Evolutionary conservation across 2,113 vertebrate genomes (phyloP), one percentile per base, ranked within the genome.

Genomic region (Pelmatolapia mariae): DNA sequence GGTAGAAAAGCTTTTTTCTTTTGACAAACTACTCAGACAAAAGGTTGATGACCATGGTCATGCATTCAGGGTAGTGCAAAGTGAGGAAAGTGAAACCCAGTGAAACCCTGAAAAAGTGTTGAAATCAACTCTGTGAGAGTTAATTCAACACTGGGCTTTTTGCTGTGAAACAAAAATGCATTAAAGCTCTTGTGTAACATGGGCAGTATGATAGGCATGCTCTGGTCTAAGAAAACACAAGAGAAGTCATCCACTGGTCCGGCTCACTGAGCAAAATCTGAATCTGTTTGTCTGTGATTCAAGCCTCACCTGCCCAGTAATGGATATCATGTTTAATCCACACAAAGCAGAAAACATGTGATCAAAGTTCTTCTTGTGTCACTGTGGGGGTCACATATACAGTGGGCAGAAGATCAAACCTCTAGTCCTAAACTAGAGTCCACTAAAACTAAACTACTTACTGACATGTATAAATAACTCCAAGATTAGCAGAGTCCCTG

Each of bases 261-360:
- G n/a, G 4, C 18, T 52, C 19, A 52, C 47, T 19, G 18, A 52
- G 47, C 16, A 50, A 52, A 50, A 50, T 50, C 47, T 8, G 47
- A 71, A 13, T 38, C 36, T 16, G 66, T 16, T 15, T 1, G 31
- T 0, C 31, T 63, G 13, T 68, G 63, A 68, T 43, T 40, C 36
- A 43, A 22, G n/a, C 12, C 0, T 68, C 5, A 0, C 6, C 2
- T 68, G 63, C n/a, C 1, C n/a, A 40, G 12, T 22, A 0, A 71
- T 43, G n/a, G n/a, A 43, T 10, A 9, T 10, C 26, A 29, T 4
- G 13, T 31, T 31, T 29, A 18, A 31, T 9, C 57, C 26, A 33
- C 57, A 31, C 57, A 61, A 61, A 61, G 26, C 26, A 59, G 26
- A 59, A 29, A 31, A 29, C 8, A 6, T 61, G 56, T 16, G 57